Evolutionary conservation across 2,113 vertebrate species (phyloP), one percentile per base, ranked within the genome.

Genomic region (Podilymbus podiceps): DNA sequence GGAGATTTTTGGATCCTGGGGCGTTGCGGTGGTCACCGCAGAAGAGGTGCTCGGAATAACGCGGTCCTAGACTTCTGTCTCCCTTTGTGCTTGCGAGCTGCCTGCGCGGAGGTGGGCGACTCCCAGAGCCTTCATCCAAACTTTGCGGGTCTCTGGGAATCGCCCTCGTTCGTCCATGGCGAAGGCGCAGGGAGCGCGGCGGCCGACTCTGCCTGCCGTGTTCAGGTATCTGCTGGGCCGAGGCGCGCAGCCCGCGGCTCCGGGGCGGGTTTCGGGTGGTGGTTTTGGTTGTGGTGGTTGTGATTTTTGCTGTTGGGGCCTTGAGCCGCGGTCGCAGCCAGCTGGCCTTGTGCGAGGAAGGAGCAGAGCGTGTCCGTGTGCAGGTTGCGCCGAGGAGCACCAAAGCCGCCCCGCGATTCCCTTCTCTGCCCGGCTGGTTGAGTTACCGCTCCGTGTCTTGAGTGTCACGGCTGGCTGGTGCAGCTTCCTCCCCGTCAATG

Each of bases 221-320:
- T 1, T 18, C 13, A 0, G 38, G 27, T 17, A 12, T 15, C 27
- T 6, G 18, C 79, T 5, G 79, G 49, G 64, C 52, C 46, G 4
- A 2, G 2, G 58, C 1, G 35, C 38, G 6, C 35, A 12, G 63
- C 89, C n/a, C 76, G 9, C 38, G 2, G 63, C 30, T 2, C 31
- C 24, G 3, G 8, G 5, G 4, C 18, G 85, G 22, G 8, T 11
- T 53, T 6, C 3, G 6, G 18, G 8, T 4, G 72, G 20, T 3
- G 2, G 1, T 19, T 42, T 28, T 1, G 35, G 8, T 8, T 3
- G 55, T 5, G 12, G 15, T 1, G n/a, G 56, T 23, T 6, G 38
- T 6, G 50, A 9, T 31, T 56, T 47, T 18, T 5, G 38, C 30
- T 4, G 72, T 1, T 5, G 31, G 31, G 47, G 31, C 47, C 8